A percentile compares a stretch with the other conserved stretches of the same genome.
phyloP scores from a whole-genome alignment of 2,797 vertebrate species.

The Denticeps clupeoides region DNA sequence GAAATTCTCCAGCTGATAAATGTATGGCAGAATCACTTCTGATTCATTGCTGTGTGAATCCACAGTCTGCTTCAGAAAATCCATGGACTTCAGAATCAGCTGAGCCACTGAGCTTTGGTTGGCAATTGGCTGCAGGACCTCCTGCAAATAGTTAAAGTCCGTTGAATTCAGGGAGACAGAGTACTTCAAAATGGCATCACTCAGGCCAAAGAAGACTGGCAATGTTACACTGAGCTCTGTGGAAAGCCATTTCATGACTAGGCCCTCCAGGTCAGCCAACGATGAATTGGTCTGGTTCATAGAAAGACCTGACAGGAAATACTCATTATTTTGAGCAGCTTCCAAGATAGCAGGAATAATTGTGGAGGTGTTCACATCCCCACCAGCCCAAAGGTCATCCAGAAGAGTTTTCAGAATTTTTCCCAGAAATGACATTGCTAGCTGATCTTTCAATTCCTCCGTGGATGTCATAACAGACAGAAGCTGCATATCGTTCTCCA shows the following conservation, averaged over 20 bases:
- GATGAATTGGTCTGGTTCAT: constrained; percentile 38
- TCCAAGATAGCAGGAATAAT: constrained; percentile 31
- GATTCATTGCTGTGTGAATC: constrained; percentile 37
- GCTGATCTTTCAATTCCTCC: constrained; percentile 26
- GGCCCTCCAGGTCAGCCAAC: constrained; percentile 37
- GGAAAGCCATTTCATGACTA: constrained; percentile 40
- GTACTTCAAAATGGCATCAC: constrained; percentile 39
- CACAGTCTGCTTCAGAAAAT: constrained; percentile 34
- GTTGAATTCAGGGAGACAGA: constrained; percentile 34
- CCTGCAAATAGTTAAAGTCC: constrained; percentile 23
- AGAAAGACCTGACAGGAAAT: constrained; percentile 28
- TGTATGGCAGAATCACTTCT: constrained; percentile 35
- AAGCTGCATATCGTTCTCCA: constrained; percentile 35
- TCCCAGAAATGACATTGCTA: constrained; percentile 28
- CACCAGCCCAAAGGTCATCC: constrained; percentile 26
- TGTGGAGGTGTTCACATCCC: constrained; percentile 30
- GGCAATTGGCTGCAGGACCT: constrained; percentile 37
- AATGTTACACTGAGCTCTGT: constrained; percentile 40
- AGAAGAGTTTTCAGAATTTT: constrained; percentile 39
- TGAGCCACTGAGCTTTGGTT: constrained; percentile 45
- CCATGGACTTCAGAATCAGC: constrained; percentile 38
- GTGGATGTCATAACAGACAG: constrained; percentile 27
- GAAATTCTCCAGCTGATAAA: constrained; percentile 45
- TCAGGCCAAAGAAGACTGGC: constrained; percentile 42
- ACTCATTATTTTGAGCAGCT: constrained; percentile 39